Percentiles rank a stretch among this genome's conserved stretches.
These are phyloP conservation scores for Micronycteris hirsuta DNA, from an alignment of 2,113 vertebrate genomes.

Conservation along the genomic window DNA sequence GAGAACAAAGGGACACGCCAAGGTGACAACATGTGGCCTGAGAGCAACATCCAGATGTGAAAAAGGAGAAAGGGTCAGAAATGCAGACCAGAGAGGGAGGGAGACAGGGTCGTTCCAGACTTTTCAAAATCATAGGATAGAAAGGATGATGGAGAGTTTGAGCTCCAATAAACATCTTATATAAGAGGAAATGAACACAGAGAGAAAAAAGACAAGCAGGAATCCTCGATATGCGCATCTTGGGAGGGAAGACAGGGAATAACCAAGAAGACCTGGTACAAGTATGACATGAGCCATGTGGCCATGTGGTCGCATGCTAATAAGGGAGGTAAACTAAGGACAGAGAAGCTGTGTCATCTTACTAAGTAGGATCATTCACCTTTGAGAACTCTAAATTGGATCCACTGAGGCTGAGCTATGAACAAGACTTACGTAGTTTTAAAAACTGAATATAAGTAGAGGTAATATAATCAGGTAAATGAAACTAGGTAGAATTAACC, in stretches of 20 bases:
- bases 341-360: background rate
- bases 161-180: background rate
- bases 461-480: background rate
- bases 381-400: background rate
- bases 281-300: background rate
- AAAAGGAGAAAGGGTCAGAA: background rate
- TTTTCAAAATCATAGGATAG: background rate
- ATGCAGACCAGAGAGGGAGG: background rate
- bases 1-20: background rate
- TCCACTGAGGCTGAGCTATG: background rate
- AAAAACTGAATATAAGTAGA: background rate
- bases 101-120: background rate
- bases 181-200: background rate
- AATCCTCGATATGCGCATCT: rapidly evolving
- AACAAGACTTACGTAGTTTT: background rate
- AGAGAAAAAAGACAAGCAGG: background rate
- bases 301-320: background rate
- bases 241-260: background rate
- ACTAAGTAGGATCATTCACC: background rate
- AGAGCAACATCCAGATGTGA: background rate
- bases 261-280: background rate
- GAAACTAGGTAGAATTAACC: background rate
- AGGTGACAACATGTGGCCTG: too few species aligned
- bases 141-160: background rate
- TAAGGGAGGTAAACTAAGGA: background rate